phyloP scores from a whole-genome alignment of 92 coral and sea anemone genomes.

The Heliopora coerulea region DNA sequence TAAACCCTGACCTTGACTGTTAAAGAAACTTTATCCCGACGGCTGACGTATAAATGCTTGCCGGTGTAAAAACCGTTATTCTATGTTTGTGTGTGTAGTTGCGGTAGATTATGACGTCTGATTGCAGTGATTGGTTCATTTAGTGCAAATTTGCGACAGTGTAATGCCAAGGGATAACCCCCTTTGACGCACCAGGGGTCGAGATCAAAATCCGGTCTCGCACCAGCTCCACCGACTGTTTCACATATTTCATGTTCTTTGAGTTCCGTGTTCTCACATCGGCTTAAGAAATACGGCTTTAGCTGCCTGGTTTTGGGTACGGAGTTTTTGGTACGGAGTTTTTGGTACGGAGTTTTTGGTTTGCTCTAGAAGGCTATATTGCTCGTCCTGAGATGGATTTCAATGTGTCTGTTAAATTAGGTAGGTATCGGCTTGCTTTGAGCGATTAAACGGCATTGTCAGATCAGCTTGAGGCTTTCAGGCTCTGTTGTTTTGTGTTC shows the following conservation, averaged over 20 bases:
- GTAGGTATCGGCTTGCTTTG: background rate
- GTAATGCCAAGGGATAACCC: background rate
- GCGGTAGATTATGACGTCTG: too few relatives aligned
- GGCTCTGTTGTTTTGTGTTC: background rate
- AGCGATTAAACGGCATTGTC: background rate
- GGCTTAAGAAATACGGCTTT: too few relatives aligned
- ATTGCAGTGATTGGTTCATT: background rate
- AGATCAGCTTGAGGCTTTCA: background rate
- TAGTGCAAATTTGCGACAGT: background rate
- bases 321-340: too few relatives aligned
- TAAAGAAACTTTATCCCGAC: too few relatives aligned
- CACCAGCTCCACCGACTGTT: slow-evolving; percentile 18
- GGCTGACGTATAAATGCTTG: too few relatives aligned
- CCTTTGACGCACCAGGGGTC: background rate
- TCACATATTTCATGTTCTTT: background rate
- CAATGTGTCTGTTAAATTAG: slow-evolving; percentile 17
- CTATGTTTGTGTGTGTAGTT: too few relatives aligned
- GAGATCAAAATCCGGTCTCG: slow-evolving; percentile 5
- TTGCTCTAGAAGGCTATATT: background rate
- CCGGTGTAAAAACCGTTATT: too few relatives aligned
- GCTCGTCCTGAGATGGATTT: slow-evolving; percentile 13
- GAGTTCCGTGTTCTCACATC: background rate
- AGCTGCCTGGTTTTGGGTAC: background rate
- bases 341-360: background rate
- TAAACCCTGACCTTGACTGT: too few relatives aligned